Evolutionary conservation across 2,888 invertebrate genomes (phyloP), one percentile per base, ranked within the genome.

Genomic region (Apoderus coryli): DNA sequence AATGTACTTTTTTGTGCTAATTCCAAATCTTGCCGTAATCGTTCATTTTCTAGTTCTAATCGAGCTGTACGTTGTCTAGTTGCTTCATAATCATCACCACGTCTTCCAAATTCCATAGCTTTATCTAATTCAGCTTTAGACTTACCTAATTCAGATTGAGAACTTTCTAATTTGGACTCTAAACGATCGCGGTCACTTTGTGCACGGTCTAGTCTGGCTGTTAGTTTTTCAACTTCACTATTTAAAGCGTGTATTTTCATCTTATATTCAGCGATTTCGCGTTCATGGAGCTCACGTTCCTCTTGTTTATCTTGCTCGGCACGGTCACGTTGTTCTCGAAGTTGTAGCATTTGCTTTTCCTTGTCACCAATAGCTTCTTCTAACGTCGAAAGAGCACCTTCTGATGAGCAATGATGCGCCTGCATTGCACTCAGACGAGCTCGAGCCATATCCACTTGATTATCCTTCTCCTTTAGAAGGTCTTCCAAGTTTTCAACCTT

Each of bases 401-500:
- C 92, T 6, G 85, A 86, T 38, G 85, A 78, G 61, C 85, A 88
- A 53, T 89, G 88, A 52, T 92, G 90, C 10, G 88, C 88, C 64
- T 90, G 90, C 76, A 92, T 85, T 35, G 90, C 86, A 27, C 85
- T 82, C 28, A 86, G 59, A 44, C 90, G 69, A 16, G 88, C 88
- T 42, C 90, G 66, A 2, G 90, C 86, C 81, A 89, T 86, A 48
- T 92, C 89, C 32, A 98, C 84, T 66, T 95, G 93, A 60, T 89
- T 89, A 56, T 98, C 96, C 63, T 95, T 96, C 56, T 98, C 98
- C 61, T 90, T 89, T 29, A 98, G 67, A 31, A 92, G 67, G 53
- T 95, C 95, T 65, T 98, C 98, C 41, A 96, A 65, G 57, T 92
- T 93, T 63, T 98, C 96, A 53, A 96, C 86, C 90, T 96, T n/a